Base-by-base conservation (phyloP, 1,140 invertebrate genomes). In the Phortica variegata region DNA sequence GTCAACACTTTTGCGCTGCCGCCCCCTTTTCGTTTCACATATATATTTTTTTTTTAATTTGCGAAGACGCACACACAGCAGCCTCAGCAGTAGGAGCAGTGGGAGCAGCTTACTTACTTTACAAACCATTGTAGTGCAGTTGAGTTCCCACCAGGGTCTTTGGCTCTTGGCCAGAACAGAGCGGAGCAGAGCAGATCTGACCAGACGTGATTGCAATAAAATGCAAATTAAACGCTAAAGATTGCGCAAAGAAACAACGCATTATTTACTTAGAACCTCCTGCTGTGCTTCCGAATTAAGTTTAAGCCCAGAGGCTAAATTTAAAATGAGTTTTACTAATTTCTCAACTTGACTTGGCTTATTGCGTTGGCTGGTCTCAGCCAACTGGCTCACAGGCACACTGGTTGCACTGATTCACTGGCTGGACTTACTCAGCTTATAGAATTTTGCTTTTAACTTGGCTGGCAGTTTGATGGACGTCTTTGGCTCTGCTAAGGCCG, bases 231-330 rank as follows among this genome's bases (percentile, higher is more conserved):
- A 73, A 70, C 63, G 45, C 47, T 49, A 31, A 39, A 51, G 47
- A 54, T 54, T 47, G 42, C 49, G 43, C 53, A 52, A 43, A 50
- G 51, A 44, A 43, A 50, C 45, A 50, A 47, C 50, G 45, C 56
- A 58, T 73, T 73, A 73, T 73, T 73, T 73, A 73, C 70, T 74
- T 74, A 74, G 65, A 74, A 74, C 68, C 72, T 75, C 72, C 72
- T 74, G 72, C 72, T 75, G 72, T 73, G 72, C 72, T 75, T 75
- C 72, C 72, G 72, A 75, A 75, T 75, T 75, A 74, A 75, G 72
- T 74, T 71, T 72, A 74, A 75, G 65, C 69, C 72, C 71, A 66
- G 72, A 75, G 72, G 72, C 72, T 74, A 74, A 75, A 74, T 68
- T 56, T 61, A 68, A 75, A 75, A 75, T 74, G 72, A 74, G 68